Base-by-base conservation (phyloP, 2,888 invertebrate genomes). In the Eupeodes latifasciatus region DNA sequence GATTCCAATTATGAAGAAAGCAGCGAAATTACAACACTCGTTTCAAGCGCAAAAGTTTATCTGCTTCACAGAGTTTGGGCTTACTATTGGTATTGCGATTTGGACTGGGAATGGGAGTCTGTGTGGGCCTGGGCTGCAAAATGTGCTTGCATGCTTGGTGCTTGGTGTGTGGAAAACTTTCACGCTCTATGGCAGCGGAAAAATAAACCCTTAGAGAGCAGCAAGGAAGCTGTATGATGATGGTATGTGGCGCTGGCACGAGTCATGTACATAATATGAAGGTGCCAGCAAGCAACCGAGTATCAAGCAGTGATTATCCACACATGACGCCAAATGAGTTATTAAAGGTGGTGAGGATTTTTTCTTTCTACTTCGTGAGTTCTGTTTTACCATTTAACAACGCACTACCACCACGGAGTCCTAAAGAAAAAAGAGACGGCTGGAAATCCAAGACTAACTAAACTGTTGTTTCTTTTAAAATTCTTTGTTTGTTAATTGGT, bases 1-100 rank as follows among this genome's bases (percentile, higher is more conserved):
- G 72, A 77, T 87, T 87, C 80, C 84, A 84, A 84, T 87, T 87
- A 87, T 66, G 59, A 80, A 87, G 67, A 84, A 87, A 84, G 87
- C 59, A 80, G 55, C n/a, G 55, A 76, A 80, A 87, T 83, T 87
- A 76, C 79, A 83, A 61, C 74, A 86, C 76, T 76, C 66, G 77
- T 67, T 74, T 44, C 72, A 36, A 81, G 81, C 59, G 79, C 64
- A 59, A 84, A 81, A 87, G 72, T 87, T 84, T 87, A 80, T 84
- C 72, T 61, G 61, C 80, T 62, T 61, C 57, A 72, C 40, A 47
- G 72, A 80, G 11, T 47, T 16, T 64, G 55, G 66, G 19, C 12
- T 64, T 57, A 36, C 36, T 5, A 36, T 36, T 36, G 36, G 36
- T 36, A 36, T 36, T 36, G 36, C 36, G 7, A 36, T 7, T 36